Evolutionary conservation across 2,797 vertebrate genomes (phyloP).

Genomic region (Eulemur rubriventer): DNA sequence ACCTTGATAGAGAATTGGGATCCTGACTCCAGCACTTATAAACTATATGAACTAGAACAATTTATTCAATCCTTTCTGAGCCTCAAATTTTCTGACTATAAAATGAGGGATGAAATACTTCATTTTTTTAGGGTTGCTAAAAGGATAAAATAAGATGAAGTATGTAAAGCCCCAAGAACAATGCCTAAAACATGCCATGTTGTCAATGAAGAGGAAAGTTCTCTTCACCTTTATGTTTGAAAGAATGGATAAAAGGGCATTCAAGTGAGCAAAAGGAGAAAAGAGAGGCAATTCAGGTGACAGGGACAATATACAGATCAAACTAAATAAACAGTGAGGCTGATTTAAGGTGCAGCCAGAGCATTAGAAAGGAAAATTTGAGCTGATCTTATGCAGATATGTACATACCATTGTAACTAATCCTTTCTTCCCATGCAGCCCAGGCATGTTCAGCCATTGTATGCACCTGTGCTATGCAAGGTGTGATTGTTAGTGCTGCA

Average conservation of each 20-base stretch:
- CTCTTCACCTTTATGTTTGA: neutral
- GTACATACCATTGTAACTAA: neutral
- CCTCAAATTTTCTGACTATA: constrained; percentile 2
- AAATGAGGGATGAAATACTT: neutral
- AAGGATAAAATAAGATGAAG: neutral
- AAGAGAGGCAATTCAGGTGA: neutral
- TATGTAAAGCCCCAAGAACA: neutral
- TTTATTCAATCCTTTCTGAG: neutral
- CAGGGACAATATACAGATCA: neutral
- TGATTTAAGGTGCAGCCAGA: constrained; percentile 7
- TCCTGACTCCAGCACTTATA: neutral
- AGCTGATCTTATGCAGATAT: neutral
- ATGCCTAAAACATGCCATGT: neutral
- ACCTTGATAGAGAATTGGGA: neutral
- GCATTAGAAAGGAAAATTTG: neutral
- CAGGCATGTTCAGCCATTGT: neutral
- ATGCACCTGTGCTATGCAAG: neutral
- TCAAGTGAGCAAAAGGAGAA: neutral
- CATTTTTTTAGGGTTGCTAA: neutral
- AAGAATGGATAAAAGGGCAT: neutral
- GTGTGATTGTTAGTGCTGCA: neutral
- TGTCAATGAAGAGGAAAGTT: neutral
- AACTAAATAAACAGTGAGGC: neutral
- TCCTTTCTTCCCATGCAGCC: neutral
- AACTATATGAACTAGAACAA: neutral